Evolutionary conservation across 2,888 invertebrate genomes (phyloP).

Genomic region (Synergus gifuensis): DNA sequence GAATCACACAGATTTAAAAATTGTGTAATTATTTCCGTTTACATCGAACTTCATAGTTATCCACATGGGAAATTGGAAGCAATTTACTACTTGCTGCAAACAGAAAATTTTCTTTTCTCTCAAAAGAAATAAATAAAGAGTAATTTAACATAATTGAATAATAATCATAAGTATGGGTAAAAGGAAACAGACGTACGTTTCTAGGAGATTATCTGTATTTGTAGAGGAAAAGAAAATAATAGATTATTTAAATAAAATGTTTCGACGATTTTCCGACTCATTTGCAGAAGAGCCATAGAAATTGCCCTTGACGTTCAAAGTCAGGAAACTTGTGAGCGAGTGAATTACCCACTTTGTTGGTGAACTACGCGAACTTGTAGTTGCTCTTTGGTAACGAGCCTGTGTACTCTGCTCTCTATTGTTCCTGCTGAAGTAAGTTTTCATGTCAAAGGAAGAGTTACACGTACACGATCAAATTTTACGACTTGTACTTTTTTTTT

Average conservation of each 20-base stretch:
- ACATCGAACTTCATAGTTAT: no score
- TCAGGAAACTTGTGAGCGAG: slow-evolving; percentile 29
- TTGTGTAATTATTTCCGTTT: background rate
- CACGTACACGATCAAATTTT: slow-evolving; percentile 39
- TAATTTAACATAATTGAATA: slow-evolving; percentile 1
- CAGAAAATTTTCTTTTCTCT: background rate
- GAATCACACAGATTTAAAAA: background rate
- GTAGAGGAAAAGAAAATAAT: background rate
- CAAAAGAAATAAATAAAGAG: background rate
- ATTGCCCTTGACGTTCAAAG: slow-evolving; percentile 37
- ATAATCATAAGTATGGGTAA: background rate
- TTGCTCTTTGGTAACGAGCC: slow-evolving; percentile 35
- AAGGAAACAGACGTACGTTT: background rate
- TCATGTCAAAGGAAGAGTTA: slow-evolving; percentile 39
- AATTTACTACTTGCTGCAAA: background rate
- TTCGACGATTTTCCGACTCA: slow-evolving; percentile 34
- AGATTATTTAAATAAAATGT: slow-evolving; percentile 21
- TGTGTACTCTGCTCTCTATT: slow-evolving; percentile 27
- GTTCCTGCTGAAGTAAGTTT: slow-evolving; percentile 31
- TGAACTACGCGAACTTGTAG: slow-evolving; percentile 51
- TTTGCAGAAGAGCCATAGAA: slow-evolving; percentile 26
- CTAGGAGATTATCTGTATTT: background rate
- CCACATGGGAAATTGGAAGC: background rate
- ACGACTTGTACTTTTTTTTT: slow-evolving; percentile 23
- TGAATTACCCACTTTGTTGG: slow-evolving; percentile 50